Base-by-base conservation (phyloP, 2,888 invertebrate species). In the Pseudeuparius sepicola region DNA sequence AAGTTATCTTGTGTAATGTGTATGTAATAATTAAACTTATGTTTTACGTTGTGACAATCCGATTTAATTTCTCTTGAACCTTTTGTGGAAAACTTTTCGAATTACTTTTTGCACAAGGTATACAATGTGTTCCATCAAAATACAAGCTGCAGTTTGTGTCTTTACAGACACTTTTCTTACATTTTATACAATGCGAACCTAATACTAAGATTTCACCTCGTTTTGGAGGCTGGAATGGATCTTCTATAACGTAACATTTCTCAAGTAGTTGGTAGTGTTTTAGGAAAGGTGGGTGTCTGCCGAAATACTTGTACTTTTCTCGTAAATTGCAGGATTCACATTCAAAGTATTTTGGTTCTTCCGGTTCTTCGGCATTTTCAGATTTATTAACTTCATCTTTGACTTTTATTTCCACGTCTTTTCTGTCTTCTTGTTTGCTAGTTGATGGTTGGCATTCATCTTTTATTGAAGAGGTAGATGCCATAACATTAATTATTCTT, bases 171-270 rank as follows among this genome's bases (percentile, higher is more conserved):
- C 68, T 48, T 50, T 69, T 71, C 2, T 65, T 58, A 63, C 92
- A 92, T 12, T 66, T 50, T 14, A 65, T 60, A 60, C 90, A 90
- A 54, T 84, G 75, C 7, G 77, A 68, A 2, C 90, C 92, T 11
- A 90, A 54, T 3, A 86, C 68, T 40, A 87, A 62, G 51, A 78
- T 77, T 59, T 87, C 81, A n/a, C 79, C 75, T 55, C 72, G 76
- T 35, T 75, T 75, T 4, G 78, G 75, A 2, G 79, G 71, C 49
- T 75, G 72, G 54, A 89, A 90, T 1, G 90, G 90, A 63, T 90
- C 89, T 52, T 80, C 81, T 73, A 85, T 80, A 1, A 88, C 61
- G 59, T 80, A 92, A 41, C 75, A 77, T 17, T 83, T 73, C 55
- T 86, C 85, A 45, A 69, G 64, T 35, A 87, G 72, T 18, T 64